Percentiles rank a stretch among this genome's conserved stretches.
Conservation (phyloP, 2,797 vertebrate genomes). For the Gila robusta region DNA sequence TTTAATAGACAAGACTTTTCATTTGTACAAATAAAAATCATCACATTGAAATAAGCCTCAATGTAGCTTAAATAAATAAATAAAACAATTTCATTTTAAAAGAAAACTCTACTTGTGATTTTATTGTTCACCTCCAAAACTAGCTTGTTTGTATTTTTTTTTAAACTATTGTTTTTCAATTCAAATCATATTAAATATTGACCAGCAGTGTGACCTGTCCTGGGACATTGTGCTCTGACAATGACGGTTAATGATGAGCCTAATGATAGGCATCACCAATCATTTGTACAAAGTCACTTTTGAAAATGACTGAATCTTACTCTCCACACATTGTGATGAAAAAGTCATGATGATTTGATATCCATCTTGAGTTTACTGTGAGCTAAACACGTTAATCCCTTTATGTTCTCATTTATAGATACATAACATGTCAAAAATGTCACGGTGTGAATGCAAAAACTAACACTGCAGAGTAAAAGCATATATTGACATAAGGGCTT, state of each 20-base stretch:
- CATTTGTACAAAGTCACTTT: neutral
- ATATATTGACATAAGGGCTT: neutral
- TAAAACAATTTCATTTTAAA: slow-evolving; percentile 1
- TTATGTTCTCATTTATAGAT: neutral
- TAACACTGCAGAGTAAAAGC: neutral
- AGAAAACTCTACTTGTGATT: neutral
- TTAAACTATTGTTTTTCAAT: neutral
- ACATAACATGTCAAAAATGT: neutral
- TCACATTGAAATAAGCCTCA: slow-evolving; percentile 1
- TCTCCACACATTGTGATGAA: neutral
- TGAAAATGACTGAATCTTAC: neutral
- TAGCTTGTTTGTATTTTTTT: neutral
- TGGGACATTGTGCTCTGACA: neutral
- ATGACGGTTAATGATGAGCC: neutral
- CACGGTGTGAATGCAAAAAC: neutral
- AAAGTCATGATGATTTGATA: neutral
- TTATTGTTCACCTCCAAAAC: neutral
- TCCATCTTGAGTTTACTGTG: neutral
- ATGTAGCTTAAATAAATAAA: neutral
- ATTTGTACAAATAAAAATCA: slow-evolving; percentile 11
- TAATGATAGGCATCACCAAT: neutral
- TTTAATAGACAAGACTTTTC: neutral
- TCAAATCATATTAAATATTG: neutral
- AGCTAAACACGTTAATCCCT: neutral
- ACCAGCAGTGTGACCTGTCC: neutral